Percentiles rank a stretch among this genome's conserved stretches.
Conservation (phyloP, 2,797 vertebrate species). For the Gila robusta region DNA sequence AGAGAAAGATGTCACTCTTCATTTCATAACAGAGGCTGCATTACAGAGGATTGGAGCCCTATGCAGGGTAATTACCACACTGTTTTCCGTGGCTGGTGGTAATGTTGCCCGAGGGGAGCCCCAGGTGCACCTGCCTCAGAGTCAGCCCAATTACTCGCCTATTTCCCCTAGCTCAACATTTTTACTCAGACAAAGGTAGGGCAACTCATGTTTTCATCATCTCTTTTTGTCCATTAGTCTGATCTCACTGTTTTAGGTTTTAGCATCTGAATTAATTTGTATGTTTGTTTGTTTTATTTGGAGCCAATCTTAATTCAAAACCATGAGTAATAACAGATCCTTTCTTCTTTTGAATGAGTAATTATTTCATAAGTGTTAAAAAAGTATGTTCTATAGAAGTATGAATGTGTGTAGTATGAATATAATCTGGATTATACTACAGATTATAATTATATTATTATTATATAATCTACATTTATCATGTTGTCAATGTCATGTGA, state of each 20-base stretch:
- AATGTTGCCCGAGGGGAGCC: conserved; percentile 66
- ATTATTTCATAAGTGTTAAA: not conserved
- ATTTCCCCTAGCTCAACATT: conserved; percentile 70
- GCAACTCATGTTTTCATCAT: not conserved
- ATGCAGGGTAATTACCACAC: conserved; percentile 58
- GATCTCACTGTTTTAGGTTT: conserved; percentile 37
- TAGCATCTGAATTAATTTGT: conserved; percentile 16
- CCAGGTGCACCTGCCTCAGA: conserved; percentile 61
- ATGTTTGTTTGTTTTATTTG: not conserved
- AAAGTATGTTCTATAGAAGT: not conserved
- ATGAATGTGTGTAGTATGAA: not conserved
- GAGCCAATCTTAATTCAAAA: not conserved
- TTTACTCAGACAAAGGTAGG: conserved; percentile 51
- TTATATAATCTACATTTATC: conserved; percentile 3
- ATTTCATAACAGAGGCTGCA: conserved; percentile 55
- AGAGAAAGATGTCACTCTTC: conserved; percentile 39
- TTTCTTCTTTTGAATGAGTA: not conserved
- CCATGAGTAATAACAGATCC: not conserved
- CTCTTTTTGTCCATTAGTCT: conserved; percentile 22
- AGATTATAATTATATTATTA: too few species aligned
- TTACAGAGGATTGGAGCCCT: conserved; percentile 56
- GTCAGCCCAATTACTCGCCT: conserved; percentile 70
- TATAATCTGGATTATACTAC: not conserved
- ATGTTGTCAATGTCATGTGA: too few species aligned
- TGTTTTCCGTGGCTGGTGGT: conserved; percentile 63